Percentiles rank a stretch among this genome's conserved stretches.
phyloP scores from a whole-genome alignment of 2,888 invertebrate genomes.

The Galerucella nymphaeae region DNA sequence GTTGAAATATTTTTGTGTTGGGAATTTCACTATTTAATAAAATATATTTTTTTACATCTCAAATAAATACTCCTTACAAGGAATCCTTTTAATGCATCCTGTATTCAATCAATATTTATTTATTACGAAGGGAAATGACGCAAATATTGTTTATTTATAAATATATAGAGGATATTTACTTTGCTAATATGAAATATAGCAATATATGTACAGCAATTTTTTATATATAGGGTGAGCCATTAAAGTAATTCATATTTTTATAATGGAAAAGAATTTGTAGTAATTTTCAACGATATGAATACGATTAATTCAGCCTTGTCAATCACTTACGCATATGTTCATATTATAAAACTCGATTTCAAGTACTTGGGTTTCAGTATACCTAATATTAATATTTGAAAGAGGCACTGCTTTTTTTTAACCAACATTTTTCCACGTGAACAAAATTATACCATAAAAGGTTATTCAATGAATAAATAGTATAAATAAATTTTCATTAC shows the following conservation, averaged over 20 bases:
- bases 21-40: no score
- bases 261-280: neutral
- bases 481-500: neutral
- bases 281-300: no score
- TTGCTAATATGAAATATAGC: neutral
- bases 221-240: neutral
- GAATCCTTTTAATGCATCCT: neutral
- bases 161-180: neutral
- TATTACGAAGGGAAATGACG: neutral
- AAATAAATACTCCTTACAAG: no score
- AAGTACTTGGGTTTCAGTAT: neutral
- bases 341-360: neutral
- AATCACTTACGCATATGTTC: neutral
- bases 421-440: no score
- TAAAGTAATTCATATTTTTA: no score
- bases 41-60: no score
- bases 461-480: no score
- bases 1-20: no score
- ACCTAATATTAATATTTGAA: neutral
- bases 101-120: neutral
- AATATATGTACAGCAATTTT: neutral
- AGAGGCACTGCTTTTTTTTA: neutral
- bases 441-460: no score
- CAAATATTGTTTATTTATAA: neutral
- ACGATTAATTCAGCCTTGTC: constrained; percentile 6